Percentiles rank a stretch among this genome's conserved stretches.
Evolutionary conservation across 2,797 vertebrate genomes (phyloP).

Genomic region (Anolis apletophallus): DNA sequence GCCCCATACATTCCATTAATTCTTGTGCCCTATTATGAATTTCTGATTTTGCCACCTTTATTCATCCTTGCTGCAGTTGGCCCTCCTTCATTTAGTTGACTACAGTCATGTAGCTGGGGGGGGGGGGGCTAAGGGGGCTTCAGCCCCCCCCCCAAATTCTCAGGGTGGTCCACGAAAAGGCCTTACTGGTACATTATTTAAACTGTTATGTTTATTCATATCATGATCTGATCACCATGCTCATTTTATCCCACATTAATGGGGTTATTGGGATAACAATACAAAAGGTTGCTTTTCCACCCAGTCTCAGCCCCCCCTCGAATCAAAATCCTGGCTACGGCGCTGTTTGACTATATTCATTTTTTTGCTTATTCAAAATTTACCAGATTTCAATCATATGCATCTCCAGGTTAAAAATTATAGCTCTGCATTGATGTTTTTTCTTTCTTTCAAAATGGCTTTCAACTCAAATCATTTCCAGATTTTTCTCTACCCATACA

Average conservation of each 20-base stretch:
- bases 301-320: no score
- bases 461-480: constrained; percentile 34
- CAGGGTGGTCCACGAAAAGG: no score
- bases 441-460: not conserved
- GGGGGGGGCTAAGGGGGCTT: no score
- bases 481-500: constrained; percentile 43
- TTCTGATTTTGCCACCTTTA: not conserved
- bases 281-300: no score
- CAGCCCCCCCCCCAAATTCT: no score
- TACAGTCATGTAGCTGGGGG: no score
- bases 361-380: constrained; percentile 28
- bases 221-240: no score
- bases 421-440: constrained; percentile 2
- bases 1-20: not conserved
- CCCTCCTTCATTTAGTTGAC: not conserved
- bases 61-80: not conserved
- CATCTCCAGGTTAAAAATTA: constrained; percentile 49
- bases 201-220: no score
- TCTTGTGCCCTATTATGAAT: not conserved
- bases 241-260: no score
- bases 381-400: constrained; percentile 23
- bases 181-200: no score
- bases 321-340: no score
- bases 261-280: no score
- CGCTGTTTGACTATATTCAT: not conserved